Evolutionary conservation across 1,140 invertebrate genomes (phyloP), one percentile per base, ranked within the genome.

Genomic region (Pseudomyrmex dendroicus): DNA sequence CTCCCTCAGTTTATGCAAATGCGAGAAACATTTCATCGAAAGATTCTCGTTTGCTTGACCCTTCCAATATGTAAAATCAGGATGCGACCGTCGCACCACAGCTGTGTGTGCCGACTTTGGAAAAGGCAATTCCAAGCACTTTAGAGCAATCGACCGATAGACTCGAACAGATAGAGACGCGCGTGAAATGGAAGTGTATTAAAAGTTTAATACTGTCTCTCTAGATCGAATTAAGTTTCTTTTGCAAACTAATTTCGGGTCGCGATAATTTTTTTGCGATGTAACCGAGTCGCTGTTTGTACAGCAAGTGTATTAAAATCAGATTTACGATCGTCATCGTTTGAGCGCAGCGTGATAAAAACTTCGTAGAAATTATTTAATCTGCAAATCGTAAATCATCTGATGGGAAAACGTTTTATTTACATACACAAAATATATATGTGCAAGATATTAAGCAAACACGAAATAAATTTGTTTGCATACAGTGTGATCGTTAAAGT

Each of bases 81-180:
- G 22, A 80, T 70, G 22, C 66, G 22, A 64, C 52, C 52, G 68
- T 56, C 50, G 25, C 35, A n/a, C 44, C 15, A 22, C n/a, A 7
- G 35, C 35, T 35, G 35, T 17, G 12, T 68, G 25, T 76, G 48
- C 61, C 35, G 25, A 78, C 20, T 78, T 57, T 5, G 44, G 15
- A 44, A n/a, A 48, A 70, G 8, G 54, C 66, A 80, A 80, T 80
- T 80, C 70, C 44, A 70, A 70, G 44, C 64, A 70, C 56, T 70
- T 59, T 20, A 57, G 46, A 80, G 12, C 22, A 35, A 70, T 70
- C 22, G 20, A 46, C n/a, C 44, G 20, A 46, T 35, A 35, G 0
- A 35, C 5, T 35, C 44, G 46, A 78, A 68, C 13, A 67, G 61
- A 76, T 46, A 50, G 20, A 70, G 54, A 35, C 15, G 54, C 20